Conservation (phyloP, 2,888 invertebrate genomes). For the Cylloceria caligata region DNA sequence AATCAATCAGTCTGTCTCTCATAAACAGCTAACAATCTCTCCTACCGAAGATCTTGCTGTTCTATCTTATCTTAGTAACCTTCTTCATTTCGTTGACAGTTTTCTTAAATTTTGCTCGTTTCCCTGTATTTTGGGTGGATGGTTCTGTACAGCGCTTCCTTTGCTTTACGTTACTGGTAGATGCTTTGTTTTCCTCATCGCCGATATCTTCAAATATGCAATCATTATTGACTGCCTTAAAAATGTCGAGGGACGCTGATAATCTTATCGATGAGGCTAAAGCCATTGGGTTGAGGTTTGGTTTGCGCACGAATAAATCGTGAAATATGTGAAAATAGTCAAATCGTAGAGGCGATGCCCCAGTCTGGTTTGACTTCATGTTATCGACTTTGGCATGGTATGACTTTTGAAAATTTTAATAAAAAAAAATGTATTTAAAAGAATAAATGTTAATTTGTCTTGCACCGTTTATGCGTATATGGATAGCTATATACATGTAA, state of each 20-base stretch:
- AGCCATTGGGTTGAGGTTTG: not conserved
- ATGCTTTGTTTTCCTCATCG: not conserved
- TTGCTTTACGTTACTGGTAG: not conserved
- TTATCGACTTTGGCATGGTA: constrained; percentile 15
- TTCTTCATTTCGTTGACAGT: constrained; percentile 7
- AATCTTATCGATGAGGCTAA: constrained; percentile 8
- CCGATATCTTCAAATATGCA: not conserved
- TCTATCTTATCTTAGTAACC: not conserved
- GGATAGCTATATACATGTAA: not conserved
- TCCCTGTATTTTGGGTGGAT: not conserved
- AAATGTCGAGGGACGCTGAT: not conserved
- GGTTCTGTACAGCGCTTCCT: not conserved
- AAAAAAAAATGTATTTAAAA: no score
- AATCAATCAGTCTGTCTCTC: constrained; percentile 8
- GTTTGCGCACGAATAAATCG: constrained; percentile 2
- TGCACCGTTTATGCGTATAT: not conserved
- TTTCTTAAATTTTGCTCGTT: not conserved
- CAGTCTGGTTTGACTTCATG: constrained; percentile 11
- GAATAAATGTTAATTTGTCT: no score
- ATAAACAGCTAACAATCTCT: constrained; percentile 1
- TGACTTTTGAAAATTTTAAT: constrained; percentile 6
- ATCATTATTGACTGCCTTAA: not conserved
- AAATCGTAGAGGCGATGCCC: not conserved
- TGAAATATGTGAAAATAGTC: constrained; percentile 18
- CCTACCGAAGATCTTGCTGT: constrained; percentile 5